Evolutionary conservation across 92 coral and sea anemone genomes (phyloP).

Genomic region (Palythoa grandis): DNA sequence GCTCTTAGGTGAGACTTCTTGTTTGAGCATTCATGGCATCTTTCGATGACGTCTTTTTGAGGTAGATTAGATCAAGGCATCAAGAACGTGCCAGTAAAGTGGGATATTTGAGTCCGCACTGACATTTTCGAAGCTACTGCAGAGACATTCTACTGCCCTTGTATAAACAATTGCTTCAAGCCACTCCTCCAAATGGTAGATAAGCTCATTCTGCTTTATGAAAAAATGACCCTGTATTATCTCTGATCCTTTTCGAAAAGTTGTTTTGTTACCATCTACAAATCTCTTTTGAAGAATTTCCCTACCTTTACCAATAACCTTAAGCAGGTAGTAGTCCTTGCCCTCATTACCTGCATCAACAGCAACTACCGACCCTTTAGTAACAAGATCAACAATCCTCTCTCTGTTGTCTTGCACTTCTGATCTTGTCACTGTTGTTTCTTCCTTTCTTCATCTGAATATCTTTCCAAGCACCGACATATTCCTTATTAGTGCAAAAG

Average conservation of each 20-base stretch:
- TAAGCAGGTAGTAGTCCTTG: slow-evolving; percentile 20
- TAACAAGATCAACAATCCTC: neutral
- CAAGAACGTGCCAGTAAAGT: neutral
- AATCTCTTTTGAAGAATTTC: neutral
- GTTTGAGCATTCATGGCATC: too few species aligned
- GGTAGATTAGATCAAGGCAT: neutral
- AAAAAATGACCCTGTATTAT: neutral
- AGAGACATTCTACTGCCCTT: neutral
- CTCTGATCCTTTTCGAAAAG: neutral
- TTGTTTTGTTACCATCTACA: neutral
- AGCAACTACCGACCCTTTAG: neutral
- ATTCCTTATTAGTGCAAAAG: neutral
- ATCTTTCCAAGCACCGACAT: neutral
- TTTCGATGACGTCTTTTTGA: neutral
- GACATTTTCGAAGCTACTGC: neutral
- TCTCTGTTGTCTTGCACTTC: neutral
- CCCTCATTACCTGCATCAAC: neutral
- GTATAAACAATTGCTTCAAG: neutral
- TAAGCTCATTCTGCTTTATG: neutral
- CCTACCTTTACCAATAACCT: neutral
- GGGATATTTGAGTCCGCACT: neutral
- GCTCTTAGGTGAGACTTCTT: too few species aligned
- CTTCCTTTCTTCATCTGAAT: neutral
- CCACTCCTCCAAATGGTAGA: neutral
- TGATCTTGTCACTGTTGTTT: neutral